A percentile compares a stretch with the other conserved stretches of the same genome.
phyloP scores from a whole-genome alignment of 2,797 vertebrate genomes.

The Chaetophractus vellerosus region DNA sequence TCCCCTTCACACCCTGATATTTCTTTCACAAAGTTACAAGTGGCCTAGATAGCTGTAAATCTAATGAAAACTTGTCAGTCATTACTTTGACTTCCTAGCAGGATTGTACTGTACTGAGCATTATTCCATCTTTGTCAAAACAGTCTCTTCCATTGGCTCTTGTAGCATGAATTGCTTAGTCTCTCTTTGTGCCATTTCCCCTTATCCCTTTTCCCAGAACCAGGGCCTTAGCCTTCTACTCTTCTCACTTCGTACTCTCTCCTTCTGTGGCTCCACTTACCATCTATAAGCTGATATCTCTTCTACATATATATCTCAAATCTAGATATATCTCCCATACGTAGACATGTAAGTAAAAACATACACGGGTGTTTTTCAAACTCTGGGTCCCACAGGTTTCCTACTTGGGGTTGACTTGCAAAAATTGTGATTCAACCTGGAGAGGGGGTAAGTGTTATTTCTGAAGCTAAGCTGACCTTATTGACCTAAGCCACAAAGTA shows the following conservation, averaged over 20 bases:
- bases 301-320: background rate
- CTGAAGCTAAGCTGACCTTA: constrained; percentile 75
- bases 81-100: background rate
- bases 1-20: background rate
- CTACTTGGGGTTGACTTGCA: background rate
- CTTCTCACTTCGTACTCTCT: background rate
- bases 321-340: background rate
- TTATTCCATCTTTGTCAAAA: constrained; percentile 27
- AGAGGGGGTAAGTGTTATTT: constrained; percentile 2
- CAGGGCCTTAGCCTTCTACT: background rate
- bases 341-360: background rate
- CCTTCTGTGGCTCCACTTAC: background rate
- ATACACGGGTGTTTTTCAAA: background rate
- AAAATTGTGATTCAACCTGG: background rate
- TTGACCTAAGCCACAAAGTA: constrained; percentile 31
- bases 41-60: background rate
- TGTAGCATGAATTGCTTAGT: background rate
- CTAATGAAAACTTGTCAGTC: background rate
- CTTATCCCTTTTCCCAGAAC: background rate
- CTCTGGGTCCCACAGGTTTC: background rate
- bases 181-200: background rate
- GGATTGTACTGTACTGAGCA: background rate
- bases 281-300: background rate
- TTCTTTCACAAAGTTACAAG: background rate
- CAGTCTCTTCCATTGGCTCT: background rate